A percentile compares a stretch with the other conserved stretches of the same genome.
Conservation (phyloP, 2,113 vertebrate genomes). For the Chunga burmeisteri region DNA sequence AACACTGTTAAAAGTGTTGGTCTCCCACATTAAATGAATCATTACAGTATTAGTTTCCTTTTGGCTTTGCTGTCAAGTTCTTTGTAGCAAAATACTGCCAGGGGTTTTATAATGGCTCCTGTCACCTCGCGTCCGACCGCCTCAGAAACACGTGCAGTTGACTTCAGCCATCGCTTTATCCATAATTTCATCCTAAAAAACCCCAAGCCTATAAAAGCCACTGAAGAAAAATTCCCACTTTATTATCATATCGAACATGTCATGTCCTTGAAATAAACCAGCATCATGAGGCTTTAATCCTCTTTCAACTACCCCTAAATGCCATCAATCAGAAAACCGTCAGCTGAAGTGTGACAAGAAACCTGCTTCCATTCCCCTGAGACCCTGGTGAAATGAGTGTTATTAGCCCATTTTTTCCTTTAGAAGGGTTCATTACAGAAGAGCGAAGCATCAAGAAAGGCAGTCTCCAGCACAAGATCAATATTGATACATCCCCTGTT, state of each 20-base stretch:
- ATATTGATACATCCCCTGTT: not conserved
- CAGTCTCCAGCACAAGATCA: not conserved
- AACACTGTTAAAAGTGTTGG: not conserved
- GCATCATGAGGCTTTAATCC: constrained; percentile 21
- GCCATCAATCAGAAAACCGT: constrained; percentile 31
- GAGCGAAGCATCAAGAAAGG: not conserved
- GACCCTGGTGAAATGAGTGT: not conserved
- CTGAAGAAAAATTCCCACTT: constrained; percentile 27
- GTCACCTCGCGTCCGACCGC: not conserved
- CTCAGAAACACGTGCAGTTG: not conserved
- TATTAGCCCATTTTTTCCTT: not conserved
- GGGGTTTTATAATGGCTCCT: not conserved
- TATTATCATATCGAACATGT: constrained; percentile 6
- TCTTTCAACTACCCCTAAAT: constrained; percentile 26
- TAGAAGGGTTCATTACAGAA: not conserved
- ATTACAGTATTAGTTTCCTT: constrained; percentile 17
- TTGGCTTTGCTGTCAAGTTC: not conserved
- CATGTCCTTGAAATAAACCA: constrained; percentile 36
- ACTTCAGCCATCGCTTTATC: not conserved
- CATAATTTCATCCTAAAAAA: constrained; percentile 19
- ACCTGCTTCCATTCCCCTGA: not conserved
- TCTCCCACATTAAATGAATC: constrained; percentile 8
- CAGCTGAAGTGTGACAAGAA: constrained; percentile 28
- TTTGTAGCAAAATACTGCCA: not conserved
- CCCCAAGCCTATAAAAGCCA: not conserved